A percentile compares a stretch with the other conserved stretches of the same genome.
Evolutionary conservation across 2,888 invertebrate genomes (phyloP).

Genomic region (Drosophila suboccidentalis): DNA sequence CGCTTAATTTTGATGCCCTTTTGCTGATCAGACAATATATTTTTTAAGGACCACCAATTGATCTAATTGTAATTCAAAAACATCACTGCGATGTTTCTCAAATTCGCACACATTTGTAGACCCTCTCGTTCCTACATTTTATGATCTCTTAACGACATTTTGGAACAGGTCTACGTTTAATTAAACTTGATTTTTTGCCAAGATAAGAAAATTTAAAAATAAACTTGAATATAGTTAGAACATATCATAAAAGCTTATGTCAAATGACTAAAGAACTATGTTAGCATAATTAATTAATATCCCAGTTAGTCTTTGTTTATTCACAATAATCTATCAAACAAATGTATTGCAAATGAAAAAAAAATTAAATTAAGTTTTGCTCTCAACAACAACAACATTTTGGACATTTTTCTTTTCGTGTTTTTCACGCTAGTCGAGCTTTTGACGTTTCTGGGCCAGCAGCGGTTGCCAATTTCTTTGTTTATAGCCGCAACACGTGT

Average conservation of each 20-base stretch:
- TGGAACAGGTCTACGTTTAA: constrained; percentile 7
- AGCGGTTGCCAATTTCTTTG: constrained; percentile 72
- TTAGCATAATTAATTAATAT: constrained; percentile 1
- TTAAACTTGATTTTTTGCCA: constrained; percentile 7
- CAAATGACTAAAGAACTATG: neutral
- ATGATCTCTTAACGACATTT: neutral
- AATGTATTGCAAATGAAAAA: neutral
- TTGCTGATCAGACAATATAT: too few species aligned
- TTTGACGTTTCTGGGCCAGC: constrained; percentile 32
- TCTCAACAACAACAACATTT: constrained; percentile 2
- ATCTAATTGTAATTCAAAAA: too few species aligned
- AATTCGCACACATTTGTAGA: neutral
- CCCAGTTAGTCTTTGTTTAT: neutral
- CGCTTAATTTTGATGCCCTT: too few species aligned
- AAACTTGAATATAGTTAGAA: constrained; percentile 2
- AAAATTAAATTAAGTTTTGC: neutral
- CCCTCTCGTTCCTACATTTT: neutral
- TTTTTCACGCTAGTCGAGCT: constrained; percentile 48
- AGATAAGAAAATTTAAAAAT: constrained; percentile 4
- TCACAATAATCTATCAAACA: neutral
- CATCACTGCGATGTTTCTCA: neutral
- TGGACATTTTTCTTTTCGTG: too few species aligned
- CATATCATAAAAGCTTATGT: constrained; percentile 5
- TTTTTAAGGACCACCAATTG: too few species aligned
- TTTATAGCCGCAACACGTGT: constrained; percentile 80